Evolutionary conservation across 2,113 vertebrate species (phyloP), one percentile per base, ranked within the genome.

Genomic region (Bubalus kerabau): DNA sequence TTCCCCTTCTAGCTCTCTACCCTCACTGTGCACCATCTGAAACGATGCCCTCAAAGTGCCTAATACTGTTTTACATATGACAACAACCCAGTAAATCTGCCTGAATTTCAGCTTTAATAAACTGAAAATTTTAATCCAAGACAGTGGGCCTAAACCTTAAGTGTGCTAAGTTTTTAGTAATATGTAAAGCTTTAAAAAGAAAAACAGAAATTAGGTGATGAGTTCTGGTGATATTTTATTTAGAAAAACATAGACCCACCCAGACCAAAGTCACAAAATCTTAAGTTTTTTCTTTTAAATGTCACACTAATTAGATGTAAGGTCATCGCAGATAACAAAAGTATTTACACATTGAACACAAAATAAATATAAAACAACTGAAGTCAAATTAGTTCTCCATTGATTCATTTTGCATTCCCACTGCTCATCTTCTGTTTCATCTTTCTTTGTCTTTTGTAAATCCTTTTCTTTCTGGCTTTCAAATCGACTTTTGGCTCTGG

Each of bases 381-480:
- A 84, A 96, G 91, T 54, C 40, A 90, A 83, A 40, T 93, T 43
- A 92, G 59, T 95, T 95, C 92, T 97, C 50, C 84, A 46, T 2
- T 56, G 67, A 91, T 92, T 98, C 30, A 97, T 67, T 98, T 97
- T 98, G 98, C 2, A 94, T 82, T 97, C 98, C 98, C 24, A 48
- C 81, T 97, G 90, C 90, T 96, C 98, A 98, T 57, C 97, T 97
- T 99, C 96, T 98, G 99, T 74, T 98, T 98, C 92, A 98, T 97
- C 98, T 99, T 99, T 96, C 99, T 99, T 95, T 99, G 99, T 96
- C 99, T 99, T 98, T 99, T 99, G 94, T 99, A 99, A 89, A 97
- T 95, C 50, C 76, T 94, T 96, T 99, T 99, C 94, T 99, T 99
- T 97, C 99, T 99, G 95, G 99, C 99, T 97, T 99, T 99, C 97